These are phyloP conservation scores for Lamellibrachia satsuma DNA, from an alignment of 2,888 invertebrate genomes.

Conservation along the genomic window DNA sequence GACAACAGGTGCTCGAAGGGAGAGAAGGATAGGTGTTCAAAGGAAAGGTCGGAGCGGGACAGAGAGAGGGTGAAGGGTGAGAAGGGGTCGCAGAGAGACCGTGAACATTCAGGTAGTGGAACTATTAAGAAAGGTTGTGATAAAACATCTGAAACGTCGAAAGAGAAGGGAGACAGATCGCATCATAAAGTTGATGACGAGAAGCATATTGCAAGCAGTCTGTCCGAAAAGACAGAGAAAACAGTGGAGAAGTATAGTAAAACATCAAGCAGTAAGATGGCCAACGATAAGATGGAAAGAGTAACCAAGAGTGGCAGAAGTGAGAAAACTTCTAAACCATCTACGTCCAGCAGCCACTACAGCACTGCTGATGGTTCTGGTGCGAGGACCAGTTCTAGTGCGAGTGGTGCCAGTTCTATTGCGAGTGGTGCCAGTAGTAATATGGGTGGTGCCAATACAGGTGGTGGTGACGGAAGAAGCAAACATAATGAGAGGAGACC, in stretches of 20 bases:
- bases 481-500: not conserved
- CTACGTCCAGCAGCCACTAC: not conserved
- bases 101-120: not conserved
- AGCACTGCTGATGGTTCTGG: not conserved
- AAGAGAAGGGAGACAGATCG: not conserved
- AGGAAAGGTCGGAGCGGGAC: not conserved
- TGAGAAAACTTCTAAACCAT: not conserved
- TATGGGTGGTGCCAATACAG: not conserved
- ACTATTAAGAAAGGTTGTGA: not conserved
- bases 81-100: not conserved
- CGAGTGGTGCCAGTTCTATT: not conserved
- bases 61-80: slow-evolving; percentile 18
- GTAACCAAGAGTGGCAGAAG: not conserved
- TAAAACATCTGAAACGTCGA: not conserved
- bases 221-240: not conserved
- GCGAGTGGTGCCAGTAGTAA: not conserved
- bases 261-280: not conserved
- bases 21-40: not conserved
- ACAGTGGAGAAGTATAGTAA: not conserved
- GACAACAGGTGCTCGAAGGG: slow-evolving; percentile 28
- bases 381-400: not conserved
- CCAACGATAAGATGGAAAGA: not conserved
- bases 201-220: not conserved
- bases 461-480: not conserved
- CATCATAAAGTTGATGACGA: slow-evolving; percentile 3